Percentiles rank a stretch among this genome's conserved stretches.
phyloP scores from a whole-genome alignment of 1,140 invertebrate species.

The Phymorhynchus buccinoides region DNA sequence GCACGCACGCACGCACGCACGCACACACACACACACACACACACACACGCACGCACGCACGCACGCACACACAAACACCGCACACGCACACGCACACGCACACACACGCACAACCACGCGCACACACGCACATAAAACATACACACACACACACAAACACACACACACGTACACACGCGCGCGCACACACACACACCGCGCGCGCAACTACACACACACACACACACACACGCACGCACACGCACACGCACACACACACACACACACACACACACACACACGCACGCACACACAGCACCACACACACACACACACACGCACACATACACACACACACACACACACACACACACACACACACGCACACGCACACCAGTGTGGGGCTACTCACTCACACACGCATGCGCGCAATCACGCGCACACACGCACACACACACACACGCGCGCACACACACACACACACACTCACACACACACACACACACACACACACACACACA shows the following conservation, averaged over 20 bases:
- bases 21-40: background rate
- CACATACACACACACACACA: background rate
- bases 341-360: conserved; percentile 20
- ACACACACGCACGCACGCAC: background rate
- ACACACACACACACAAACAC: background rate
- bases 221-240: no score
- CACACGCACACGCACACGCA: no score
- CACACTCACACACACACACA: no score
- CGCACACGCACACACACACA: background rate
- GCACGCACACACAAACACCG: no score
- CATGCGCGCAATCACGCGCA: no score
- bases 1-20: background rate
- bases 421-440: no score
- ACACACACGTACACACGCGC: background rate
- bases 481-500: no score
- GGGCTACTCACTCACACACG: background rate
- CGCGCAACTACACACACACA: background rate
- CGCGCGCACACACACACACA: no score
- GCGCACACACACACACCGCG: conserved; percentile 17
- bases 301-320: background rate
- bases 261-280: background rate
- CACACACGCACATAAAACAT: background rate
- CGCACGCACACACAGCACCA: background rate
- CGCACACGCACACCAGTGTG: background rate
- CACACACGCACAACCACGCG: background rate